Evolutionary conservation across 2,113 vertebrate genomes (phyloP).

Genomic region (Bungarus multicinctus): DNA sequence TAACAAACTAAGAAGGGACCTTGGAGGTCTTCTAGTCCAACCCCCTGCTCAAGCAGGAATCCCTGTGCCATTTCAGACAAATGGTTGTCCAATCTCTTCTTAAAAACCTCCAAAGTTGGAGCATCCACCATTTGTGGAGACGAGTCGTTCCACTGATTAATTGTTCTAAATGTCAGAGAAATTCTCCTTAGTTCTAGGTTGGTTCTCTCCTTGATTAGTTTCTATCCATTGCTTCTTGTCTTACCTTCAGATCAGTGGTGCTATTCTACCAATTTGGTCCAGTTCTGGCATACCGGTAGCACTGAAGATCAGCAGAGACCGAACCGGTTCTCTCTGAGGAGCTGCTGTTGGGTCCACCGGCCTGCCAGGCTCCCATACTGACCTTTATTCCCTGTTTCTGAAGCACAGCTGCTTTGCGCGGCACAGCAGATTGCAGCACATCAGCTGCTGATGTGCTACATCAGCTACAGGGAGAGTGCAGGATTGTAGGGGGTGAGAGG

Average conservation of each 20-base stretch:
- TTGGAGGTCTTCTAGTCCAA: neutral
- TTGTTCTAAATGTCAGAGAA: neutral
- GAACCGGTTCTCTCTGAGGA: too few species aligned
- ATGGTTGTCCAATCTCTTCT: neutral
- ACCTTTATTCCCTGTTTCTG: too few species aligned
- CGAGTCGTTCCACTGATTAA: neutral
- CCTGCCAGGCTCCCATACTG: too few species aligned
- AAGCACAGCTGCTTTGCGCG: too few species aligned
- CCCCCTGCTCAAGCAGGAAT: neutral
- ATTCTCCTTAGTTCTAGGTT: neutral
- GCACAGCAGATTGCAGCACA: too few species aligned
- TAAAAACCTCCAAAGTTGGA: neutral
- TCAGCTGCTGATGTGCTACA: too few species aligned
- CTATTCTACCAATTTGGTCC: too few species aligned
- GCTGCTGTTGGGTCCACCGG: too few species aligned
- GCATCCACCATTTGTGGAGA: neutral
- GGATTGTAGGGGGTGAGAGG: too few species aligned
- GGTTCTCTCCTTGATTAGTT: neutral
- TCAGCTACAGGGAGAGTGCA: too few species aligned
- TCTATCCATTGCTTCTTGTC: neutral
- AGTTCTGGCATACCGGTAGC: fast-evolving
- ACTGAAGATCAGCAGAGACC: too few species aligned
- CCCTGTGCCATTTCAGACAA: neutral
- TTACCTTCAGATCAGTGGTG: neutral
- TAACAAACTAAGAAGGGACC: neutral